phyloP scores from a whole-genome alignment of 2,113 vertebrate genomes.

The Herpailurus yagouaroundi region DNA sequence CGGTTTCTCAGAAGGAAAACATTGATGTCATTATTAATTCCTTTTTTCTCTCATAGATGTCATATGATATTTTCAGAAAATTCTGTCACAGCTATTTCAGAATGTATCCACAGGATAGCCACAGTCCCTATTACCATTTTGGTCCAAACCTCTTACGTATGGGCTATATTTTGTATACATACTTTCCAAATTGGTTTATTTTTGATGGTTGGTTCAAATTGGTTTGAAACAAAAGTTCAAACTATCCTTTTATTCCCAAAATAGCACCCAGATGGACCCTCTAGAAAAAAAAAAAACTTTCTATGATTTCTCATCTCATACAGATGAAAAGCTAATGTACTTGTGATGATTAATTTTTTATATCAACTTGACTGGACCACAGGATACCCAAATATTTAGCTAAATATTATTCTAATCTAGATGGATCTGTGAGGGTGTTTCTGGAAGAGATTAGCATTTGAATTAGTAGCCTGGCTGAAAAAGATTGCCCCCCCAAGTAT shows the following conservation, averaged over 20 bases:
- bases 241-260: background rate
- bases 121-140: background rate
- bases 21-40: background rate
- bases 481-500: background rate
- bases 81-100: background rate
- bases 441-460: background rate
- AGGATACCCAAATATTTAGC: background rate
- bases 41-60: background rate
- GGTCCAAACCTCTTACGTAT: background rate
- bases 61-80: background rate
- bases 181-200: background rate
- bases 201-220: background rate
- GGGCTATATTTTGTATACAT: background rate
- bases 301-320: background rate
- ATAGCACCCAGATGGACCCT: background rate
- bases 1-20: background rate
- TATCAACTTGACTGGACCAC: background rate
- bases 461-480: background rate
- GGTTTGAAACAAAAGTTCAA: no score
- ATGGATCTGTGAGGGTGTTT: background rate
- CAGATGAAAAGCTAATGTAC: background rate
- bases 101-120: background rate
- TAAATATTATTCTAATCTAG: background rate
- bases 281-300: background rate
- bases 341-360: background rate